Evolutionary conservation across 2,888 invertebrate species (phyloP), one percentile per base, ranked within the genome.

Genomic region (Trisateles emortualis): DNA sequence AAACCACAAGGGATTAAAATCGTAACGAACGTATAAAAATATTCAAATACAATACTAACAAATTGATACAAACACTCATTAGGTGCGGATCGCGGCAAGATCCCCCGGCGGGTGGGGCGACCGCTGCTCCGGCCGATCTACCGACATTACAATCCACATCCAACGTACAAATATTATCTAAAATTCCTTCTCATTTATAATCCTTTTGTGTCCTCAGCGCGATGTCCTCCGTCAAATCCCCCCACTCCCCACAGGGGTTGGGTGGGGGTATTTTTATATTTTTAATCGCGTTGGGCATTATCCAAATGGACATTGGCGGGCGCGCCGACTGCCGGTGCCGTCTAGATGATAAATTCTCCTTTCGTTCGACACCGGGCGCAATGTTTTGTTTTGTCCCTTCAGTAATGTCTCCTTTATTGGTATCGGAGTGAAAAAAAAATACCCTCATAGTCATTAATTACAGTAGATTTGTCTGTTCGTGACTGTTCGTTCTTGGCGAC

Each of bases 111-210:
- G 57, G 66, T 59, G 72, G 73, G 69, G 59, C 63, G 67, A 60
- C 66, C 73, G 65, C 63, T 70, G 61, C 72, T 74, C 72, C 79
- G 72, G 66, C 81, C 83, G 83, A 84, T 86, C 85, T 72, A 81
- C 86, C 84, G 84, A 87, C 90, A 87, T 90, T 92, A 91, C 92
- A 92, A 92, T 92, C 90, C 92, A 90, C 92, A 91, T 91, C 87
- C 91, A 86, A 82, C 92, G 92, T 90, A 92, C 92, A 92, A 92
- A 92, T 92, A 92, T 92, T 92, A 93, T 93, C 92, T 92, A 91
- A 92, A 93, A 93, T 92, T 93, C 92, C 92, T 93, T 92, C 93
- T 93, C 92, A 93, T 93, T 93, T 92, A 92, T 92, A 93, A 93
- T 93, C 93, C 92, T 93, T 93, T 93, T 92, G 92, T 93, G 92